A percentile compares a stretch with the other conserved stretches of the same genome.
phyloP scores from a whole-genome alignment of 1,140 invertebrate species.

The Zaprionus vittiger region DNA sequence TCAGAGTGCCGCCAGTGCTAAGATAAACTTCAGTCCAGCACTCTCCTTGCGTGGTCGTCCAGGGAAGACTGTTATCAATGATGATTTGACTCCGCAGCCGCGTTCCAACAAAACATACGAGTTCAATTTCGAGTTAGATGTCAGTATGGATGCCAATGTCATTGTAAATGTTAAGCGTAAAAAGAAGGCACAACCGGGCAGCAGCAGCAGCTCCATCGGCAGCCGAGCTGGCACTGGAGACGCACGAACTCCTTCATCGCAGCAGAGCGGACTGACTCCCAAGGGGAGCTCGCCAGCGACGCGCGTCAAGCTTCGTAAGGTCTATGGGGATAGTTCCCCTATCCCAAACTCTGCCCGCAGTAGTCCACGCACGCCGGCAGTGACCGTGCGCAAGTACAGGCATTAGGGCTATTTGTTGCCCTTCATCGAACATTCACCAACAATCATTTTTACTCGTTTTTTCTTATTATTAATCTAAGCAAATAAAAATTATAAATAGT shows the following conservation, averaged over 20 bases:
- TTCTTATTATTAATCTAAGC: background rate
- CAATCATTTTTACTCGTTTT: conserved; percentile 12
- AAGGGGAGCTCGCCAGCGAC: conserved; percentile 57
- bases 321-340: conserved; percentile 24
- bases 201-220: background rate
- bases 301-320: conserved; percentile 67
- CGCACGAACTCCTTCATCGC: conserved; percentile 27
- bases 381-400: conserved; percentile 64
- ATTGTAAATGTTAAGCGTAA: conserved; percentile 83
- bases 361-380: conserved; percentile 73
- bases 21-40: conserved; percentile 72
- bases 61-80: conserved; percentile 78
- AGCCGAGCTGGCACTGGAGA: background rate
- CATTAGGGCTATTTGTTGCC: conserved; percentile 38
- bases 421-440: background rate
- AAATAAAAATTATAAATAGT: conserved; percentile 7
- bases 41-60: conserved; percentile 54
- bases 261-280: conserved; percentile 11
- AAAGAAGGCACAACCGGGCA: conserved; percentile 49
- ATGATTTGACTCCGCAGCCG: conserved; percentile 73
- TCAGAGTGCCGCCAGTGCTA: conserved; percentile 44
- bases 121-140: conserved; percentile 82
- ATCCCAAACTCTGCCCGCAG: conserved; percentile 29
- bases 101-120: conserved; percentile 79
- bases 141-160: conserved; percentile 83